Percentiles rank a stretch among this genome's conserved stretches.
phyloP scores from a whole-genome alignment of 2,888 invertebrate genomes.

The Ormyrus thymus region DNA sequence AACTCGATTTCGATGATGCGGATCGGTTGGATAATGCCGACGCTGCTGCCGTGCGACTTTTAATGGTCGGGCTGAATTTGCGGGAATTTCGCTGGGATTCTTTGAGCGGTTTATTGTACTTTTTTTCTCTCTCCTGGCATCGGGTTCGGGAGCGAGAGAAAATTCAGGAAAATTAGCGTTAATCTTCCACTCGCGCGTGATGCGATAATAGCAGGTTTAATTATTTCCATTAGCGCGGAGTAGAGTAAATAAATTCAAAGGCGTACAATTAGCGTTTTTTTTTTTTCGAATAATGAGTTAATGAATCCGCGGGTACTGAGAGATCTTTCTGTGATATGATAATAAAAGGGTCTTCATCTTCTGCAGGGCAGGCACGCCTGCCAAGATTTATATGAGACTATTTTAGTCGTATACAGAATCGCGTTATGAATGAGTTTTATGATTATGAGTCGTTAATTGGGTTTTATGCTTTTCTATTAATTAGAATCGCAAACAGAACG shows the following conservation, averaged over 20 bases:
- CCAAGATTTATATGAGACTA: neutral
- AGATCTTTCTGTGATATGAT: neutral
- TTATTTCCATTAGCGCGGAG: no score
- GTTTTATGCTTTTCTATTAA: conserved; percentile 3
- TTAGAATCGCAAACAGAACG: conserved; percentile 6
- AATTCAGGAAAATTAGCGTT: no score
- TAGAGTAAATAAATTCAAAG: no score
- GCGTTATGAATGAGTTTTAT: conserved; percentile 4
- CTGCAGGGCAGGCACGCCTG: neutral
- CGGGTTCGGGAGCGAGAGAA: no score
- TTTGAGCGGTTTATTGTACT: no score
- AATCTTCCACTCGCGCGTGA: no score
- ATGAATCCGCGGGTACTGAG: no score
- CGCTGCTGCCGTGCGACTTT: neutral
- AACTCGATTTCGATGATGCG: neutral
- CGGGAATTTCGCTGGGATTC: neutral
- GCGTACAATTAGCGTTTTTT: no score
- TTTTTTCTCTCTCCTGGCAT: no score
- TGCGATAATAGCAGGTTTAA: no score
- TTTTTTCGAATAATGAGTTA: no score
- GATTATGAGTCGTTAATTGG: conserved; percentile 14
- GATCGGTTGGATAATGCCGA: neutral
- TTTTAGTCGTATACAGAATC: neutral
- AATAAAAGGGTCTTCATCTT: neutral
- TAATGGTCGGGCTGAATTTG: neutral